Base-by-base conservation (phyloP, 92 coral and sea anemone genomes). In the Montipora capitata region DNA sequence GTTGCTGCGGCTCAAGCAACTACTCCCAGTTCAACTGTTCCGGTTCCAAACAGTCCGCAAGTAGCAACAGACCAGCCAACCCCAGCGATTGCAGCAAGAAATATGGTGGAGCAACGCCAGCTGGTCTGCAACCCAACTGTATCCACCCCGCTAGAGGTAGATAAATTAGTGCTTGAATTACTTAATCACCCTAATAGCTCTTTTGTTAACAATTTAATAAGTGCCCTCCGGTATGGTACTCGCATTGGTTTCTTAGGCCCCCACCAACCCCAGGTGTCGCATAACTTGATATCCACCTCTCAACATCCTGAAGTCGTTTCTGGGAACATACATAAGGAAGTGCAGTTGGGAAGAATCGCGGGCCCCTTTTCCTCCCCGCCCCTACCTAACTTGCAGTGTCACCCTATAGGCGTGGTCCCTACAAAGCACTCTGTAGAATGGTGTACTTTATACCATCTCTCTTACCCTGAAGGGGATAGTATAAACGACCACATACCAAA, bases 391-490 rank as follows among this genome's bases (percentile, higher is more conserved):
- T 54, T 68, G n/a, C 79, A 79, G 44, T 63, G 80, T 72, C 68
- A 71, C 52, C 79, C 91, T 12, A 35, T 79, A 18, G 86, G 87
- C 42, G 56, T 87, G 5, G 65, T 79, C 7, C 80, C 69, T 38
- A 85, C 61, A 27, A 86, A 78, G 40, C 63, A 86, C 27, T 74
- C 85, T 10, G 20, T 7, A 3, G 68, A 85, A 12, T 85, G 44
- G 59, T 64, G 68, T 2, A 74, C 83, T 14, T 62, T 82, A 48
- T 82, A 54, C 43, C 79, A 86, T 40, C 72, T 78, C 4, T 82
- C 88, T 6, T 88, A 64, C 66, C 92, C 92, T 5, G 81, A 93
- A 65, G 94, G 94, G 2, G 71, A 58, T 5, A 91, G 96, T 84
- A 79, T 88, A n/a, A 94, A 88, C 39, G 63, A 76, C 78, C 64